These are phyloP conservation scores for Elysia crispata DNA, from an alignment of 2,888 invertebrate genomes.

Conservation along the genomic window DNA sequence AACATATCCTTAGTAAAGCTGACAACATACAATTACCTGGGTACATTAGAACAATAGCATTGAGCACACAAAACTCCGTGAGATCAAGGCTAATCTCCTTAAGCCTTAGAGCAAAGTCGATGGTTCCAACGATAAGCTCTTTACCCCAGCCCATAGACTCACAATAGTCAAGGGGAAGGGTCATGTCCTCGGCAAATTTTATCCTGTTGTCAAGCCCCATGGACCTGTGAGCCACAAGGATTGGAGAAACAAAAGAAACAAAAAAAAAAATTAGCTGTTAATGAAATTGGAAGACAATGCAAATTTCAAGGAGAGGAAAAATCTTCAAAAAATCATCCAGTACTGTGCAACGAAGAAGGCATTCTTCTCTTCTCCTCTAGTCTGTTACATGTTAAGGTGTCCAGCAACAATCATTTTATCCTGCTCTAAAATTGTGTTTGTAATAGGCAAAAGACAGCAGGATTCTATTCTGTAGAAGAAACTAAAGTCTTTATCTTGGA, in stretches of 20 bases:
- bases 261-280: not conserved
- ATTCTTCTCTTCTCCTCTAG: too few relatives aligned
- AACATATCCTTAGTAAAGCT: too few relatives aligned
- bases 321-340: too few relatives aligned
- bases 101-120: constrained; percentile 73
- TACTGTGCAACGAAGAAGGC: too few relatives aligned
- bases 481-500: too few relatives aligned
- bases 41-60: constrained; percentile 75
- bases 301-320: too few relatives aligned
- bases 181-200: constrained; percentile 73
- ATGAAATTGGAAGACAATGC: too few relatives aligned
- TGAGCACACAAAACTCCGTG: constrained; percentile 75
- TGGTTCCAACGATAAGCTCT: constrained; percentile 73
- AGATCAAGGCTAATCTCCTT: constrained; percentile 70
- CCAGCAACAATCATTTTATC: too few relatives aligned
- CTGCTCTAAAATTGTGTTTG: too few relatives aligned
- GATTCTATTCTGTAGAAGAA: too few relatives aligned
- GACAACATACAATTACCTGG: constrained; percentile 74
- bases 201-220: constrained; percentile 69
- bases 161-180: constrained; percentile 66
- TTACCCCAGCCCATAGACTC: constrained; percentile 74
- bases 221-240: constrained; percentile 62
- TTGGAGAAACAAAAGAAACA: not conserved
- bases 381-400: too few relatives aligned
- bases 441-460: too few relatives aligned